phyloP scores from a whole-genome alignment of 1,140 invertebrate genomes.

The Rhopalosiphum padi region DNA sequence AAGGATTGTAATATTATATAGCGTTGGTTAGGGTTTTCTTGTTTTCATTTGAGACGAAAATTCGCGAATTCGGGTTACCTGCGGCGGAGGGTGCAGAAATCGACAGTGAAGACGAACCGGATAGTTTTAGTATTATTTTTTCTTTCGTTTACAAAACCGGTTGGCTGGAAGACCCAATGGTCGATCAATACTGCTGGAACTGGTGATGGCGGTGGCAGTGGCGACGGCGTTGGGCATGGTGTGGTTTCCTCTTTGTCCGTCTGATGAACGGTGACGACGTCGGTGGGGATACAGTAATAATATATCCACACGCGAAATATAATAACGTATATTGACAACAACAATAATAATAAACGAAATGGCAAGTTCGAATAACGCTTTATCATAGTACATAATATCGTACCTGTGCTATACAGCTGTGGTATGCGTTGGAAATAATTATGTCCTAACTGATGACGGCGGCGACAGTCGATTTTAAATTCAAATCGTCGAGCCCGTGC shows the following conservation, averaged over 20 bases:
- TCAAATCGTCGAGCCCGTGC: constrained; percentile 2
- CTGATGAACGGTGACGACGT: not conserved
- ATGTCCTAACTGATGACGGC: not conserved
- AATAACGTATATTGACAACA: not conserved
- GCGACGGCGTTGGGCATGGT: too few relatives aligned
- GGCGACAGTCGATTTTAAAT: not conserved
- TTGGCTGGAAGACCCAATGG: not conserved
- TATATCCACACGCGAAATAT: not conserved
- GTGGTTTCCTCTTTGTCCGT: constrained; percentile 41
- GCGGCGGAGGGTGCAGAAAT: not conserved
- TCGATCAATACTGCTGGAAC: not conserved
- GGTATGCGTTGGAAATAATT: not conserved
- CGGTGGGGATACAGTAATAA: not conserved
- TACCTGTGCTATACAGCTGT: not conserved
- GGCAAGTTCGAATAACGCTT: not conserved
- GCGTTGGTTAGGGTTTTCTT: not conserved
- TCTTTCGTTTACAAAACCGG: constrained; percentile 12
- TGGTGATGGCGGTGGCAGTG: not conserved
- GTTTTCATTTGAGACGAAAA: not conserved
- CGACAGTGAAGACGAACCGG: constrained; percentile 38
- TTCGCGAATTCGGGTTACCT: not conserved
- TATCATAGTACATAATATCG: not conserved
- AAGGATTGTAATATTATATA: not conserved
- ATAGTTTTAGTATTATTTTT: not conserved
- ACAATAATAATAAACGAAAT: not conserved